Conservation (phyloP, 2,113 vertebrate species). For the Caretta caretta region DNA sequence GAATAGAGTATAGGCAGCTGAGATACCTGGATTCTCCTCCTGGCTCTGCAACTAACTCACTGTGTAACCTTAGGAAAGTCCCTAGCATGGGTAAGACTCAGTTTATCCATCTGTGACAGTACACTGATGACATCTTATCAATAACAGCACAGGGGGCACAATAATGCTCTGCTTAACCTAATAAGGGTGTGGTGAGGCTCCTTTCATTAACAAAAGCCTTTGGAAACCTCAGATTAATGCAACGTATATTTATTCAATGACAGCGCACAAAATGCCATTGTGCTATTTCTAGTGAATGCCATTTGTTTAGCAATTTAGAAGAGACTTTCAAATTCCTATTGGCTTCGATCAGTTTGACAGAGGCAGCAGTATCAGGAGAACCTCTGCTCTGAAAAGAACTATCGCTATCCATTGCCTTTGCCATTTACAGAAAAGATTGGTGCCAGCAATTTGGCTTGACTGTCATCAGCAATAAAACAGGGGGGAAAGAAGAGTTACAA, state of each 20-base stretch:
- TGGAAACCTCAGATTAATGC: slow-evolving; percentile 52
- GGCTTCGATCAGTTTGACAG: slow-evolving; percentile 72
- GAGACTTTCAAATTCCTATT: slow-evolving; percentile 70
- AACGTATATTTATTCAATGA: slow-evolving; percentile 54
- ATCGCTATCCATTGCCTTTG: slow-evolving; percentile 62
- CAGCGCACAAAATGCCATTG: slow-evolving; percentile 68
- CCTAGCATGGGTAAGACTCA: neutral
- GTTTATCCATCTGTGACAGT: neutral
- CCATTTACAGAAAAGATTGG: slow-evolving; percentile 64
- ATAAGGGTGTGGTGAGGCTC: neutral
- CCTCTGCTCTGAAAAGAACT: slow-evolving; percentile 74
- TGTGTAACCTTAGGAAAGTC: neutral
- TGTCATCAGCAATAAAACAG: slow-evolving; percentile 71
- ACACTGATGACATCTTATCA: neutral
- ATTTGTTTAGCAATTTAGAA: slow-evolving; percentile 75
- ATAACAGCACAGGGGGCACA: neutral
- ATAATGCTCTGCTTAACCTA: slow-evolving; percentile 13
- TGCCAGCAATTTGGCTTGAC: slow-evolving; percentile 51
- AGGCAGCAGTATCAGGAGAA: slow-evolving; percentile 74
- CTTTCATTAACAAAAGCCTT: slow-evolving; percentile 13
- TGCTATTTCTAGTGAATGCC: slow-evolving; percentile 69
- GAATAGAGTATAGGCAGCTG: neutral
- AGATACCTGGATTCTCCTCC: slow-evolving; percentile 18
- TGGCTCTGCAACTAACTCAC: neutral
- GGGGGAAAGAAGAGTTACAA: slow-evolving; percentile 20